Base-by-base conservation (phyloP, 2,888 invertebrate species). In the Creontiades dilutus region DNA sequence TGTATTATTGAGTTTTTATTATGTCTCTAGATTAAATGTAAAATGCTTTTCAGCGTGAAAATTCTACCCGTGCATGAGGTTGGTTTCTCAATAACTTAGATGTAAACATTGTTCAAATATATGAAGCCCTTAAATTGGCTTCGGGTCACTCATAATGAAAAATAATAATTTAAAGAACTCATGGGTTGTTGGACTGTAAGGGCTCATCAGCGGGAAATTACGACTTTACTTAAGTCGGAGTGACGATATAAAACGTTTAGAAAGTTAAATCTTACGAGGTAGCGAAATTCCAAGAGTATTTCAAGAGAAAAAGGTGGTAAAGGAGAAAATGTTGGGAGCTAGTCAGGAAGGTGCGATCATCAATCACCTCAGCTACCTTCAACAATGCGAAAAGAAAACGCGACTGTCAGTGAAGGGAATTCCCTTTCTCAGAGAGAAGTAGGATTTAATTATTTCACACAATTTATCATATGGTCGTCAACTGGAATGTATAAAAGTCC, bases 361-460 rank as follows among this genome's bases (percentile, higher is more conserved):
- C 78, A 46, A 78, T 78, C 37, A 28, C 46, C 78, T 37, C n/a
- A 16, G 78, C 78, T 23, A 68, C 68, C 78, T 78, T 78, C 46
- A 78, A 78, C 78, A 78, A 78, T 47, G 47, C 78, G 78, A 37
- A 47, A 78, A 78, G 78, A 37, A 78, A 68, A 78, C 78, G 46
- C 78, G 46, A 47, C 78, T 47, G 78, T 47, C 78, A 78, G 37
- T 46, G 47, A 46, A 78, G 37, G 78, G 46, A 78, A 78, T 78
- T 78, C 78, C 13, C 78, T 47, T 47, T 9, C 27, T 12, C 16
- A 13, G 78, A 11, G 78, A 46, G 37, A 78, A 78, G 78, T 78
- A 46, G 27, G 68, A 23, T 78, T 78, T 78, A 78, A 78, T 78
- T 78, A 78, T 78, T 78, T 78, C 78, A 46, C 16, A 19, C 47